Evolutionary conservation across 2,113 vertebrate species (phyloP).

Genomic region (Conger conger): DNA sequence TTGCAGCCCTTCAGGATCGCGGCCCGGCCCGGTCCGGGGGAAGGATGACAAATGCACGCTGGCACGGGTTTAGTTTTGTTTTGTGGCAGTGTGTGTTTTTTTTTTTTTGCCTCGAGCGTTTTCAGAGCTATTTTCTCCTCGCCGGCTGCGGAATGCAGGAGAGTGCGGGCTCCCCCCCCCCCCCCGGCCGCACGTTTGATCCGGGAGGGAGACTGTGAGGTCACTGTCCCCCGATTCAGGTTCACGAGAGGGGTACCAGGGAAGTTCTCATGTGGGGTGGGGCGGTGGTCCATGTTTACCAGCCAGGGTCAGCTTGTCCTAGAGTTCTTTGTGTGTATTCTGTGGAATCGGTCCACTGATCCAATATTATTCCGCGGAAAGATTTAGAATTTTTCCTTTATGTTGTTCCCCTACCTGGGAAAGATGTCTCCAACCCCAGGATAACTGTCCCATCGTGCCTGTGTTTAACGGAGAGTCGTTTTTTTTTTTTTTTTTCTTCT

Average conservation of each 20-base stretch:
- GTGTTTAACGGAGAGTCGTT: too few species aligned
- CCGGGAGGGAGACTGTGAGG: conserved; percentile 1
- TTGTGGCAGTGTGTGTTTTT: conserved; percentile 62
- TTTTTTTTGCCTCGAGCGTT: conserved; percentile 43
- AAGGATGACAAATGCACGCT: conserved; percentile 65
- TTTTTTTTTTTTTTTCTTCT: too few species aligned
- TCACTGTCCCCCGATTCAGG: background rate
- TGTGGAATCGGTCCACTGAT: too few species aligned
- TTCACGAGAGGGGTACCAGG: background rate
- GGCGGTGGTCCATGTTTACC: too few species aligned
- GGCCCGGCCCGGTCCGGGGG: conserved; percentile 53
- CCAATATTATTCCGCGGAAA: too few species aligned
- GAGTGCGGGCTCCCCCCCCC: conserved; percentile 41
- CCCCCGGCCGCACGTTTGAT: conserved; percentile 56
- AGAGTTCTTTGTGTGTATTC: too few species aligned
- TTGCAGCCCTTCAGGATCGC: conserved; percentile 71
- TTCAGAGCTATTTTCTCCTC: conserved; percentile 56
- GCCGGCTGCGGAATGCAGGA: conserved; percentile 34
- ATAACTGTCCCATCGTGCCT: too few species aligned
- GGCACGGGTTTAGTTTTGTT: conserved; percentile 60
- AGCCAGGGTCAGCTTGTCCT: too few species aligned
- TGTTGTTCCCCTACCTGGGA: too few species aligned
- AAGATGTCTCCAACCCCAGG: too few species aligned
- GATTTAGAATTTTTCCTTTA: too few species aligned
- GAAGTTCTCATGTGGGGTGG: too few species aligned